Percentiles rank a stretch among this genome's conserved stretches.
These are phyloP conservation scores for Acrocyrtus sp. DNA, from an alignment of 2,888 invertebrate species.

Conservation along the genomic window DNA sequence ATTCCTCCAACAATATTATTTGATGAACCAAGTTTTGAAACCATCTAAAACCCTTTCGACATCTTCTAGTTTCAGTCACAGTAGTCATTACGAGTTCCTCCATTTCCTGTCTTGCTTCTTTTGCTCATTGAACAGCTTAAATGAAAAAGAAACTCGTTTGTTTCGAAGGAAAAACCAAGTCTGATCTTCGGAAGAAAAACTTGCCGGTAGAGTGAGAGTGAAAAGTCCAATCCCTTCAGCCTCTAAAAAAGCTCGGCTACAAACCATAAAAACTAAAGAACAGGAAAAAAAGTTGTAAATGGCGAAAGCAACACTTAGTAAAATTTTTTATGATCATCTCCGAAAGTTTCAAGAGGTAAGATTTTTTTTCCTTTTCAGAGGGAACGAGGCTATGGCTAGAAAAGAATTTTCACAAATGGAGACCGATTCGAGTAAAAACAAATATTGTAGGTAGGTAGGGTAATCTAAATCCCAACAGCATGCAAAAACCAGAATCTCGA, in stretches of 20 bases:
- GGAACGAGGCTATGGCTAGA: not conserved
- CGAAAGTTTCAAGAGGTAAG: too few relatives aligned
- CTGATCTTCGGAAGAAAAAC: conserved; percentile 19
- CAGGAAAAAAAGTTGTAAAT: too few relatives aligned
- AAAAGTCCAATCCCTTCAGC: too few relatives aligned
- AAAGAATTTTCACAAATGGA: not conserved
- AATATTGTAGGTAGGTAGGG: too few relatives aligned
- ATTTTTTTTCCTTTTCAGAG: too few relatives aligned
- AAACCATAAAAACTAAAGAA: too few relatives aligned
- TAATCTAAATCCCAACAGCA: too few relatives aligned
- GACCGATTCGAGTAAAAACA: not conserved
- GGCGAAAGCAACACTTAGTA: conserved; percentile 33
- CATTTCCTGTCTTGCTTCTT: conserved; percentile 19
- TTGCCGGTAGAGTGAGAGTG: conserved; percentile 12
- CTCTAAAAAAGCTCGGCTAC: too few relatives aligned
- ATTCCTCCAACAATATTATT: conserved; percentile 22
- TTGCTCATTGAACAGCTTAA: conserved; percentile 9
- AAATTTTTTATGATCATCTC: conserved; percentile 32
- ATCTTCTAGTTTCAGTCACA: conserved; percentile 4
- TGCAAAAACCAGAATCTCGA: too few relatives aligned
- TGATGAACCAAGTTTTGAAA: conserved; percentile 31
- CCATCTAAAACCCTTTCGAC: too few relatives aligned
- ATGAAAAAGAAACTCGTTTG: too few relatives aligned
- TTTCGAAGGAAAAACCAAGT: too few relatives aligned
- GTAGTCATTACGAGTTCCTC: conserved; percentile 17